Base-by-base conservation (phyloP, 2,888 invertebrate genomes). In the Seira ritae region DNA sequence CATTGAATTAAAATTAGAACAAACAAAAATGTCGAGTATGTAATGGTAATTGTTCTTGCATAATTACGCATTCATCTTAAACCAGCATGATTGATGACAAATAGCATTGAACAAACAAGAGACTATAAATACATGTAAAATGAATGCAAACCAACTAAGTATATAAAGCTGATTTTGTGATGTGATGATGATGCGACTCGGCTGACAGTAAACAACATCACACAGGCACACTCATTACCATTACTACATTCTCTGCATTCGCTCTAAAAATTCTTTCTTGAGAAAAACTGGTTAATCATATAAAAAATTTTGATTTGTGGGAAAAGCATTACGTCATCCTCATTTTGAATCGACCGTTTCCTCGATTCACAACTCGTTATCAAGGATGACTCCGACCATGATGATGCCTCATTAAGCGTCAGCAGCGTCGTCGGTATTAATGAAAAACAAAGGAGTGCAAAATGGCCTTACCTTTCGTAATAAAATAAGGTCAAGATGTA, bases 281-380 rank as follows among this genome's bases (percentile, higher is more conserved):
- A 50, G 55, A 55, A 24, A 68, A 71, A 69, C 37, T 75, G 68
- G 68, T 71, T 75, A 71, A 81, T 81, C 81, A 81, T 65, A 31
- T 46, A 50, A 42, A 67, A 55, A 42, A 24, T 8, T 50, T 50
- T 71, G 50, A 72, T 71, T 17, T 55, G 76, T 82, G 81, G 76
- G 81, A 82, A 82, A 76, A 46, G 50, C 60, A 72, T 82, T 82
- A 77, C 81, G 76, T 82, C 81, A 82, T 76, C 15, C 50, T 50
- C 50, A 50, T n/a, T 50, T 50, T 76, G 67, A 81, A 71, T 62
- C 70, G 76, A 24, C 72, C 76, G 62, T 42, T 82, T 76, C 81
- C 81, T 82, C 62, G 23, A 82, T 50, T 75, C 8, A 31, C 31
- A 50, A 50, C 15, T n/a, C 62, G 15, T 22, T 69, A 74, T 74